phyloP scores from a whole-genome alignment of 2,888 invertebrate genomes.

The Pterostichus niger region DNA sequence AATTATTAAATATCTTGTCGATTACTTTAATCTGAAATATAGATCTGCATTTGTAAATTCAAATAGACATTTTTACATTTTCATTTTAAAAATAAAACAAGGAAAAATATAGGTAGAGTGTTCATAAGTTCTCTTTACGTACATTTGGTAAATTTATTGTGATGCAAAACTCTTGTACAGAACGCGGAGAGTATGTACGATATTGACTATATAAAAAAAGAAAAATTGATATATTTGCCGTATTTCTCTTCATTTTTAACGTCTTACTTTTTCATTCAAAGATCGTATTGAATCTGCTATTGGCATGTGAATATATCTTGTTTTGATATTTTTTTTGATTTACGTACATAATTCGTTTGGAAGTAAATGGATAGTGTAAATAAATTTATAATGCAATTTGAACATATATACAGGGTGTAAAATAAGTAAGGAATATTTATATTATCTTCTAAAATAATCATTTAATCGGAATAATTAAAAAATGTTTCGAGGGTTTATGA shows the following conservation, averaged over 20 bases:
- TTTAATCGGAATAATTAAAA: no score
- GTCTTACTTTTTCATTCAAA: conserved; percentile 6
- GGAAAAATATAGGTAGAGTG: neutral
- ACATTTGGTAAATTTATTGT: neutral
- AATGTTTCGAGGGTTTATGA: no score
- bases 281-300: neutral
- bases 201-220: neutral
- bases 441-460: no score
- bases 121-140: neutral
- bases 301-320: conserved; percentile 28
- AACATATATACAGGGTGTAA: no score
- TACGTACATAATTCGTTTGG: neutral
- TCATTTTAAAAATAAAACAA: neutral
- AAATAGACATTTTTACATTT: no score
- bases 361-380: no score
- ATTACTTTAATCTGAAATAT: no score
- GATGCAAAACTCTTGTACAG: conserved; percentile 7
- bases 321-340: neutral
- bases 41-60: no score
- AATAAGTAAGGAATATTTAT: no score
- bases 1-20: no score
- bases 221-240: conserved; percentile 15
- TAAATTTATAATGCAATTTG: no score
- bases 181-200: neutral
- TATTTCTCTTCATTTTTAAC: conserved; percentile 5